Evolutionary conservation across 2,888 invertebrate genomes (phyloP), one percentile per base, ranked within the genome.

Genomic region (Stramonita haemastoma): DNA sequence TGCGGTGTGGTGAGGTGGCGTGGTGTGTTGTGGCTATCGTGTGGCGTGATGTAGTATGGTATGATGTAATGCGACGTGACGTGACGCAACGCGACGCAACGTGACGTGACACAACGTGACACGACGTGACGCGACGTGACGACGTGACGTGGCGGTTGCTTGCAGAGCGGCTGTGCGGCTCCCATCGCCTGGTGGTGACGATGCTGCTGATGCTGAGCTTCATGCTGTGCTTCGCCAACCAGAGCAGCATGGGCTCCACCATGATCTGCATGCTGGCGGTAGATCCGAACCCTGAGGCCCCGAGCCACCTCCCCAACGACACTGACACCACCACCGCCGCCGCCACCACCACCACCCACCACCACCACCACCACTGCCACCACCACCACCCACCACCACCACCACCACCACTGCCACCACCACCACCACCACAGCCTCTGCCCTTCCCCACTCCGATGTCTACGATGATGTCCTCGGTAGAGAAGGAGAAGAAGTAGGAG

Each of bases 231-330:
- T 90, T 89, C 87, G 89, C 89, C 19, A 84, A 86, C 73, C 90
- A 90, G 87, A 89, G 89, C 83, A 89, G 90, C 81, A 86, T 90
- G 88, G 89, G 90, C 22, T 86, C 90, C 22, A 88, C 89, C 8
- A 90, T 90, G 90, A 87, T 90, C n/a, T 90, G 90, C 34, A 90
- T 90, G 90, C 57, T 85, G 13, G 79, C 70, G 36, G 89, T 81
- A 34, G 11, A 26, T 46, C 60, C 70, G n/a, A 8, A 70, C 77
- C 87, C 5, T n/a, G 4, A 5, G 36, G 2, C 34, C 17, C 60
- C 86, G n/a, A 13, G 0, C 26, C n/a, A 73, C 73, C 29, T 57
- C 77, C n/a, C 17, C 32, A 87, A 32, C 87, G 17, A 29, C 87
- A 32, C 4, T 79, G 29, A 26, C 46, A 66, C 8, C 77, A 56